These are phyloP conservation scores for Probosciger aterrimus DNA, from an alignment of 2,113 vertebrate genomes.

Conservation along the genomic window DNA sequence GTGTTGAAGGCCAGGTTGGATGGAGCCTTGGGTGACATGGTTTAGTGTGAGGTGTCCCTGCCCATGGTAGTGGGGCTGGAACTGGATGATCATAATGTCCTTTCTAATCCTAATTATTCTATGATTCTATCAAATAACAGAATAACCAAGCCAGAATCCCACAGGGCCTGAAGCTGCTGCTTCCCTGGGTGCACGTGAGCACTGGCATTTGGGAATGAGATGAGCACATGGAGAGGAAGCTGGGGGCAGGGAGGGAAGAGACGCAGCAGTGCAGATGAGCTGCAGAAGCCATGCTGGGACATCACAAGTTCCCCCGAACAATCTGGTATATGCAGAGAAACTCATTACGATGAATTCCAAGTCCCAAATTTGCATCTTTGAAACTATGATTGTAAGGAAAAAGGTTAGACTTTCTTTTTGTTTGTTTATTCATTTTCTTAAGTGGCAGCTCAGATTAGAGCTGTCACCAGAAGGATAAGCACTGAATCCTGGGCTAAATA, in stretches of 20 bases:
- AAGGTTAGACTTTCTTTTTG: neutral
- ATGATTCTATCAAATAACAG: neutral
- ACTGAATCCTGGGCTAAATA: conserved; percentile 31
- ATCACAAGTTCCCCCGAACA: neutral
- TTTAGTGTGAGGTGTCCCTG: neutral
- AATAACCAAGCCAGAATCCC: neutral
- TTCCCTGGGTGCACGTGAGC: accelerated
- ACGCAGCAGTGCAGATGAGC: neutral
- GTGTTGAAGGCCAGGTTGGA: neutral
- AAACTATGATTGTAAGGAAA: neutral
- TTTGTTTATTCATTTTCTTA: conserved; percentile 28
- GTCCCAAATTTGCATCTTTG: neutral
- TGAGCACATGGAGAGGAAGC: neutral
- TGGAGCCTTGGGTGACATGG: neutral
- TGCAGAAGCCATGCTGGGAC: neutral
- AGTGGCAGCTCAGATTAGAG: neutral
- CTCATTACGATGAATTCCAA: neutral
- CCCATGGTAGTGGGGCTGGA: neutral
- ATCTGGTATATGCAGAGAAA: neutral
- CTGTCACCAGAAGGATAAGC: conserved; percentile 10
- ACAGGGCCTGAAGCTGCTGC: neutral
- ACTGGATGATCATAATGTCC: neutral
- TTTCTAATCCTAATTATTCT: neutral
- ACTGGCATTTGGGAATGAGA: neutral
- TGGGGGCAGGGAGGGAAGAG: neutral